phyloP scores from a whole-genome alignment of 2,113 vertebrate genomes.

The Corapipo altera region DNA sequence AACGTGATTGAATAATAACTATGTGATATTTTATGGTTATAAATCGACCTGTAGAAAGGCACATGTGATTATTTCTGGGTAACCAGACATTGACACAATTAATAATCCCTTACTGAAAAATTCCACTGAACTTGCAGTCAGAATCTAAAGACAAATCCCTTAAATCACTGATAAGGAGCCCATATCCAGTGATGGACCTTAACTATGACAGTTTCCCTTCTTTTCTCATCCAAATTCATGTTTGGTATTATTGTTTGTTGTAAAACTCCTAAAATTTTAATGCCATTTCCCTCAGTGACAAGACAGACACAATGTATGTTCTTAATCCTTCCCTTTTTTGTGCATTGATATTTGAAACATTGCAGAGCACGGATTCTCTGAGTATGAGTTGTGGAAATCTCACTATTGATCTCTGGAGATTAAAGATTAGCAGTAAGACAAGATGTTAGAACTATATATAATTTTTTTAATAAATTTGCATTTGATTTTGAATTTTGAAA shows the following conservation, averaged over 20 bases:
- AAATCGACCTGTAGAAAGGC: background rate
- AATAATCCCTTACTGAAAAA: background rate
- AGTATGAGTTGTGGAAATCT: background rate
- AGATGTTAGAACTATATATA: background rate
- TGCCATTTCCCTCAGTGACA: background rate
- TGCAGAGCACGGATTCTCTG: background rate
- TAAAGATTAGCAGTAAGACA: background rate
- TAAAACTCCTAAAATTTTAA: background rate
- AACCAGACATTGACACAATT: background rate
- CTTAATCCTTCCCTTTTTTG: background rate
- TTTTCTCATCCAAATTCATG: background rate
- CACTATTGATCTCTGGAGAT: background rate
- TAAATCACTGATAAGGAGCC: background rate
- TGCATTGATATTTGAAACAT: background rate
- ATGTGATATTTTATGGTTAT: background rate
- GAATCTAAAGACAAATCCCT: background rate
- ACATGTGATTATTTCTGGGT: background rate
- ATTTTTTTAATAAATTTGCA: background rate
- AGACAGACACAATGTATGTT: fast-evolving
- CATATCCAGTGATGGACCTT: background rate
- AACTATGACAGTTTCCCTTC: background rate
- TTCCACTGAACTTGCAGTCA: background rate
- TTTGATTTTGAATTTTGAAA: background rate
- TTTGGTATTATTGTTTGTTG: background rate
- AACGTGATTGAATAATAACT: background rate